Evolutionary conservation across 2,888 invertebrate species (phyloP).

Genomic region (Ectemnius cavifrons): DNA sequence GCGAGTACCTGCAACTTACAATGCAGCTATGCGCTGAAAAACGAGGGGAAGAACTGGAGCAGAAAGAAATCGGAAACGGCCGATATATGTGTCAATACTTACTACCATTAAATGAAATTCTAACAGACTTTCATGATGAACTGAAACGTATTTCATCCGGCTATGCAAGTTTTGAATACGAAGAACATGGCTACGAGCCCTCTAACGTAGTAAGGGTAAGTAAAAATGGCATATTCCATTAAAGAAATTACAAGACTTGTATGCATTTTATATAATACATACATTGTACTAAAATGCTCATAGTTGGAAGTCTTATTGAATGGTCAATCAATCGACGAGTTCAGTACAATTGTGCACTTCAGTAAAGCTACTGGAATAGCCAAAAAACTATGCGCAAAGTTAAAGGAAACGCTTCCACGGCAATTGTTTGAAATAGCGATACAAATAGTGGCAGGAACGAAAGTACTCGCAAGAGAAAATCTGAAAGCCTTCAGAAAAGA

Average conservation of each 20-base stretch:
- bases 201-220: slow-evolving; percentile 89
- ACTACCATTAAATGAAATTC: slow-evolving; percentile 94
- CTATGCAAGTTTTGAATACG: slow-evolving; percentile 97
- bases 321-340: slow-evolving; percentile 88
- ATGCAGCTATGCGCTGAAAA: slow-evolving; percentile 87
- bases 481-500: slow-evolving; percentile 94
- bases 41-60: slow-evolving; percentile 85
- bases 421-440: slow-evolving; percentile 89
- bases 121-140: slow-evolving; percentile 95
- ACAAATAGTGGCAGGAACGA: slow-evolving; percentile 89
- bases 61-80: slow-evolving; percentile 89
- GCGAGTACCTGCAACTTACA: slow-evolving; percentile 84
- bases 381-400: slow-evolving; percentile 84
- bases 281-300: slow-evolving; percentile 1
- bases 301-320: slow-evolving; percentile 90
- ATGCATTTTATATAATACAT: neutral
- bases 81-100: slow-evolving; percentile 90
- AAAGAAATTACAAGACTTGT: neutral
- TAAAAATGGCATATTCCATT: slow-evolving; percentile 27
- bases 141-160: slow-evolving; percentile 95
- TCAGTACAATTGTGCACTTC: slow-evolving; percentile 89
- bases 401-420: slow-evolving; percentile 91
- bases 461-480: slow-evolving; percentile 91
- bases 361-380: slow-evolving; percentile 84
- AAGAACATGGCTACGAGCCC: slow-evolving; percentile 89